Evolutionary conservation across 2,797 vertebrate genomes (phyloP).

Genomic region (Gobionotothen gibberifrons): DNA sequence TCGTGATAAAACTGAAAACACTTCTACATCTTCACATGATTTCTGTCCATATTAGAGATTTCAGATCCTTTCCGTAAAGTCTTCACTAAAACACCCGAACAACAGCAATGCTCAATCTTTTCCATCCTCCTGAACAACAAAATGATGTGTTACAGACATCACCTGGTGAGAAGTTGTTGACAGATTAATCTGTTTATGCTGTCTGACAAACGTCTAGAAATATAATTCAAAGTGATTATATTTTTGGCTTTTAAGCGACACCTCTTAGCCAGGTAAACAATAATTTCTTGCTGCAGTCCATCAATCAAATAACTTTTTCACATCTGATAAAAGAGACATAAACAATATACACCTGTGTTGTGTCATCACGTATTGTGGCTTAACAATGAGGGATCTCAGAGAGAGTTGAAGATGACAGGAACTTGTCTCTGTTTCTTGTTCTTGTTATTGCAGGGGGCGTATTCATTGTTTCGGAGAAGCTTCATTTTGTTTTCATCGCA

Average conservation of each 20-base stretch:
- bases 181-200: not conserved
- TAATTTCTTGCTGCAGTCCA: not conserved
- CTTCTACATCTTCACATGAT: not conserved
- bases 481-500: not conserved
- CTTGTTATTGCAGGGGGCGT: not conserved
- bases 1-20: not conserved
- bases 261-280: conserved; percentile 9
- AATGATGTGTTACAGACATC: not conserved
- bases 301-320: not conserved
- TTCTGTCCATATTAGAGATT: not conserved
- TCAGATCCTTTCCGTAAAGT: not conserved
- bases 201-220: not conserved
- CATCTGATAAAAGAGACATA: not conserved
- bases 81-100: not conserved
- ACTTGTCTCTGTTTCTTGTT: not conserved
- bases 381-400: not conserved
- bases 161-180: too few relatives aligned
- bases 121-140: not conserved
- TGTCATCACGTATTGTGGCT: not conserved
- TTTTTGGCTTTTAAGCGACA: not conserved
- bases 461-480: not conserved
- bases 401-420: not conserved
- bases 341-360: not conserved
- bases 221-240: not conserved
- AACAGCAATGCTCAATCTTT: not conserved